These are phyloP conservation scores for Xyliphius kryptos DNA, from an alignment of 2,113 vertebrate genomes.

Conservation along the genomic window DNA sequence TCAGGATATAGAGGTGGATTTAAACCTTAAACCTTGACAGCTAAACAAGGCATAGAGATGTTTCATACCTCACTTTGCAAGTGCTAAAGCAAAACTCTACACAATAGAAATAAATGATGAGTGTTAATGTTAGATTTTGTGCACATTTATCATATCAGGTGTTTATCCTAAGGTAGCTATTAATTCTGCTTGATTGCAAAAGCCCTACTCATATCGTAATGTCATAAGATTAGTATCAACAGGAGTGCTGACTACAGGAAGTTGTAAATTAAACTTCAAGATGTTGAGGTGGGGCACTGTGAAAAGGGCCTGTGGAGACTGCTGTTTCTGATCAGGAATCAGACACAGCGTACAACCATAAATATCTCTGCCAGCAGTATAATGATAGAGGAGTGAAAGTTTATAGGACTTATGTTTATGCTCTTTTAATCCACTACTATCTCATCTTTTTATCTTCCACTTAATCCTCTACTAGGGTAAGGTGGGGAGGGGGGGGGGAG, in stretches of 20 bases:
- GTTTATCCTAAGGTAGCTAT: slow-evolving; percentile 30
- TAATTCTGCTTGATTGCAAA: slow-evolving; percentile 11
- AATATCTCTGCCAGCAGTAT: neutral
- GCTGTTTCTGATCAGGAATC: slow-evolving; percentile 31
- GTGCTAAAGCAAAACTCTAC: neutral
- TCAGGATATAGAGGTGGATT: too few species aligned
- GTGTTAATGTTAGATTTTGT: slow-evolving; percentile 14
- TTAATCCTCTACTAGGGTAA: too few species aligned
- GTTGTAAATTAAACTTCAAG: slow-evolving; percentile 37
- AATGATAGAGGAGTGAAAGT: too few species aligned
- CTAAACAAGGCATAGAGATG: too few species aligned
- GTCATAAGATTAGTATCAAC: slow-evolving; percentile 24
- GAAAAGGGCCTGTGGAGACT: neutral
- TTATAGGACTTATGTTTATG: too few species aligned
- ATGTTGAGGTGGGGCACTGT: slow-evolving; percentile 28
- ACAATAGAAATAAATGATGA: neutral
- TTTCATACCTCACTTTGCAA: too few species aligned
- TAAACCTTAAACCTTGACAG: too few species aligned
- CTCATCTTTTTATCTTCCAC: too few species aligned
- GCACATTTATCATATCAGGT: slow-evolving; percentile 35
- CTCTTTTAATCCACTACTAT: too few species aligned
- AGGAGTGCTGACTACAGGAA: slow-evolving; percentile 43
- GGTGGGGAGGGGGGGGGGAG: too few species aligned
- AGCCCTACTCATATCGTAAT: slow-evolving; percentile 17
- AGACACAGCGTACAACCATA: neutral